These are phyloP conservation scores for Anarhynchus alexandrinus DNA, from an alignment of 2,113 vertebrate genomes.

Conservation along the genomic window DNA sequence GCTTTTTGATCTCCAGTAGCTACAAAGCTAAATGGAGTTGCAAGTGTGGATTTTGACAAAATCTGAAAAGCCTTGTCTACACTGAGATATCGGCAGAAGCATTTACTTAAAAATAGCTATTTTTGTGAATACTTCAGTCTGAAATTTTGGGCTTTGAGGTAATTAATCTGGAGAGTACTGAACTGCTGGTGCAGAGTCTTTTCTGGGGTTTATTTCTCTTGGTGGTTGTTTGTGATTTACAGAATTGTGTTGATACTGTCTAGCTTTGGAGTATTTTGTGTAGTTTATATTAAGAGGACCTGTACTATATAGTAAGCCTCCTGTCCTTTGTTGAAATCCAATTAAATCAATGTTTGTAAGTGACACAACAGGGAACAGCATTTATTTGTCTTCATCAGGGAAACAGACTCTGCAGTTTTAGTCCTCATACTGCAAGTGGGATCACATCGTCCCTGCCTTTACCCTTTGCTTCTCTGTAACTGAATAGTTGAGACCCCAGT, in stretches of 20 bases:
- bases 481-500: neutral
- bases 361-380: neutral
- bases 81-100: neutral
- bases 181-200: neutral
- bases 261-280: neutral
- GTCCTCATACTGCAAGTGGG: neutral
- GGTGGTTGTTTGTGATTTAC: neutral
- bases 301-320: neutral
- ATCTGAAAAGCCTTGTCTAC: neutral
- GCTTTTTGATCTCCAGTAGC: neutral
- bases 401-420: neutral
- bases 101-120: neutral
- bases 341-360: neutral
- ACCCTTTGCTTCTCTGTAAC: neutral
- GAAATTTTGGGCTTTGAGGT: neutral
- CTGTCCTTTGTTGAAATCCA: neutral
- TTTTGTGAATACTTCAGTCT: neutral
- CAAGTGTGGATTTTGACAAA: neutral
- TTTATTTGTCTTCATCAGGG: neutral
- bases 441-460: neutral
- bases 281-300: neutral
- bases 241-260: neutral
- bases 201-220: neutral
- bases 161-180: neutral
- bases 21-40: neutral